Conservation (phyloP, 1,140 invertebrate species). For the Dendrolimus punctatus region DNA sequence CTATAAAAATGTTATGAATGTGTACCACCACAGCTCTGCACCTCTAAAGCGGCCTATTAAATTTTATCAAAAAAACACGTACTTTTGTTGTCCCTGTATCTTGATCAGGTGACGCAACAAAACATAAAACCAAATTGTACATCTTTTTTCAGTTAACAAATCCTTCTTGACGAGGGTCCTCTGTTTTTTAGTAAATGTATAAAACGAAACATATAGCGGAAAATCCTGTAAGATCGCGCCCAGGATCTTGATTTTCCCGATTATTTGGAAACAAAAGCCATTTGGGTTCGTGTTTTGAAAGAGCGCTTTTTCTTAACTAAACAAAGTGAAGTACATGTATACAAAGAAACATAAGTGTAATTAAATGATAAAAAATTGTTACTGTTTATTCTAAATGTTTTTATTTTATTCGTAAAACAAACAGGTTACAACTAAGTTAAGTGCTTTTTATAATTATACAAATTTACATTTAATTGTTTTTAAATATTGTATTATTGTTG, state of each 20-base stretch:
- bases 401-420: too few species aligned
- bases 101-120: constrained; percentile 41
- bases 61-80: neutral
- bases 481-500: too few species aligned
- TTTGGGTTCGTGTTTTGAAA: neutral
- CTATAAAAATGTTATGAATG: too few species aligned
- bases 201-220: constrained; percentile 35
- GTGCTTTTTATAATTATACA: too few species aligned
- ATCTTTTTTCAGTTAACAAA: constrained; percentile 49
- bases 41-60: too few species aligned
- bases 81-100: constrained; percentile 17
- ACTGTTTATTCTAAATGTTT: too few species aligned
- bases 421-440: too few species aligned
- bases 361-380: too few species aligned
- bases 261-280: constrained; percentile 19
- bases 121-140: constrained; percentile 45
- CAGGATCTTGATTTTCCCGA: constrained; percentile 25
- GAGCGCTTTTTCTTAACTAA: neutral
- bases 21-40: too few species aligned
- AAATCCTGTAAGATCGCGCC: constrained; percentile 34
- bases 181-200: constrained; percentile 34
- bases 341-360: too few species aligned
- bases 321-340: too few species aligned
- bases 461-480: too few species aligned
- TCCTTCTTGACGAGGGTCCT: constrained; percentile 42